Base-by-base conservation (phyloP, 2,888 invertebrate genomes). In the Mimumesa dahlbomi region DNA sequence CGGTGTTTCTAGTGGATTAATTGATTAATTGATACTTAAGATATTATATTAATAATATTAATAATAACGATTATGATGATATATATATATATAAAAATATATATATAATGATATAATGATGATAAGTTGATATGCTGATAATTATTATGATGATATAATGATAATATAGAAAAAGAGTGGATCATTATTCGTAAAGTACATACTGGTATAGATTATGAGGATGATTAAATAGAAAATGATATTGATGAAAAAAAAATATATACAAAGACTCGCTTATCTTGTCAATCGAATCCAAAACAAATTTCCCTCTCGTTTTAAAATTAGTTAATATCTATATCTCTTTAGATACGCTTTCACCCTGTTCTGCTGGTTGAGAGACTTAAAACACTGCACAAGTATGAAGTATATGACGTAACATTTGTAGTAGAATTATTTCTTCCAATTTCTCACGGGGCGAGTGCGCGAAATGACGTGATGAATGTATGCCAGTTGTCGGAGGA, bases 1-100 rank as follows among this genome's bases (percentile, higher is more conserved):
- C 80, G 85, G 85, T 87, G 87, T 87, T 87, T 87, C 85, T 87
- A 86, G 86, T 87, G 83, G 86, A 84, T 85, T 87, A 86, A 86
- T 83, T 83, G 78, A 83, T 82, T 86, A 85, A 86, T 83, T 85
- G 86, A 87, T 87, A 87, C 85, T 87, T 87, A 87, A 87, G 86
- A 83, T 85, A 83, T 82, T 82, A 82, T 84, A 85, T 83, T 82
- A 84, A 80, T 85, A 84, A 81, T 82, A 84, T 73, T 79, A 81
- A 81, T 82, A 82, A 82, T 86, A 83, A 84, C 73, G 70, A 84
- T 83, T 62, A 68, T 61, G 57, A 38, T 53, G 53, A 71, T 58
- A 73, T 71, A 79, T 59, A 66, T 75, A 77, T 73, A 81, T 77
- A 79, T 73, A 70, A 57, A 77, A 71, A 81, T 73, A 78, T 74